A percentile compares a stretch with the other conserved stretches of the same genome.
phyloP scores from a whole-genome alignment of 2,888 invertebrate genomes.

The Iselma pallidipennis region DNA sequence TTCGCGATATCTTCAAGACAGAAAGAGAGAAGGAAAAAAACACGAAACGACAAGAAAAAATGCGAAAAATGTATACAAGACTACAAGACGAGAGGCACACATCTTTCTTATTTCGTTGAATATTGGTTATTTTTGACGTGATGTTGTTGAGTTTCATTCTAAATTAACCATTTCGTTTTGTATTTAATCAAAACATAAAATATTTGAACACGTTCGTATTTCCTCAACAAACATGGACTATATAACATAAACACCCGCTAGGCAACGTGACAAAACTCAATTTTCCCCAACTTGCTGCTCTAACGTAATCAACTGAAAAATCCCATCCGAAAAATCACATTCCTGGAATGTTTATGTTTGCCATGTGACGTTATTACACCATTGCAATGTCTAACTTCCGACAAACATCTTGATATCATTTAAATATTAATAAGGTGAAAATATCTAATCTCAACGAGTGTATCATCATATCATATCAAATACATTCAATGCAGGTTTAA shows the following conservation, averaged over 20 bases:
- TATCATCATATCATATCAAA: no score
- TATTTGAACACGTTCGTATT: slow-evolving; percentile 44
- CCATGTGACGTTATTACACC: slow-evolving; percentile 1
- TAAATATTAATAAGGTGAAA: background rate
- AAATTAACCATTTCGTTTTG: slow-evolving; percentile 18
- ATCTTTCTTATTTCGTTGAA: background rate
- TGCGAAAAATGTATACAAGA: background rate
- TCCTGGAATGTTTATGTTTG: slow-evolving; percentile 10
- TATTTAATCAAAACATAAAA: slow-evolving; percentile 49
- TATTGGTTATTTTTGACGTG: background rate
- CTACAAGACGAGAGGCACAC: background rate
- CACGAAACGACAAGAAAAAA: no score
- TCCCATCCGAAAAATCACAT: slow-evolving; percentile 25
- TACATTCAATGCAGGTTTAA: no score
- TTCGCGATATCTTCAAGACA: no score
- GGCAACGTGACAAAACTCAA: slow-evolving; percentile 52
- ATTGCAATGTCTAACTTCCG: background rate
- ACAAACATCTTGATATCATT: background rate
- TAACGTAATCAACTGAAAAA: slow-evolving; percentile 28
- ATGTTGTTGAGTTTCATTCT: background rate
- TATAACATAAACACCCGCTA: slow-evolving; percentile 43
- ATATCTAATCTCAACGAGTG: no score
- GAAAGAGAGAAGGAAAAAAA: no score
- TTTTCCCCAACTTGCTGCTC: slow-evolving; percentile 38
- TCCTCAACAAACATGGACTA: slow-evolving; percentile 39